These are phyloP conservation scores for Gonioctena quinquepunctata DNA, from an alignment of 1,140 invertebrate species.

Conservation along the genomic window DNA sequence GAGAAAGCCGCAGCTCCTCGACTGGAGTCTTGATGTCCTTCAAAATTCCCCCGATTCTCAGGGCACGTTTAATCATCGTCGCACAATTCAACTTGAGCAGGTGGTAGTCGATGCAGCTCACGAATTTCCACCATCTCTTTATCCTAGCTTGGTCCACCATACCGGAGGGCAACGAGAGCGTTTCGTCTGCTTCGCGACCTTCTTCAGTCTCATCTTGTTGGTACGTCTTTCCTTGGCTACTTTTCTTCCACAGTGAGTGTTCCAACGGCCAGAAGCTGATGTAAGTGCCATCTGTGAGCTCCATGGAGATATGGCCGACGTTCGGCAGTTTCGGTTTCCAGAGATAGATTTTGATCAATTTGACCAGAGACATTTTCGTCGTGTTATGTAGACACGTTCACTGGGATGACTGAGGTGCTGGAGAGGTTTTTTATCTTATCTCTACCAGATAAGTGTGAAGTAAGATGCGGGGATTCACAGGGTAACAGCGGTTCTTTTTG, in stretches of 20 bases:
- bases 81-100: background rate
- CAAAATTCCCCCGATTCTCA: background rate
- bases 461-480: no score
- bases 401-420: no score
- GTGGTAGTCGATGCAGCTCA: background rate
- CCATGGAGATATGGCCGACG: background rate
- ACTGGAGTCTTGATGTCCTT: background rate
- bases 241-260: background rate
- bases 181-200: background rate
- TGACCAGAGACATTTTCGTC: no score
- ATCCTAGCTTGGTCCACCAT: background rate
- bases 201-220: background rate
- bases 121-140: background rate
- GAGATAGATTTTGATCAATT: background rate
- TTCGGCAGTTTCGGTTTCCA: background rate
- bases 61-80: background rate
- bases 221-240: background rate
- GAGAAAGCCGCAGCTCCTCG: no score
- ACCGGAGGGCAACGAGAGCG: background rate
- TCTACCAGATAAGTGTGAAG: no score
- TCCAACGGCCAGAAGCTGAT: background rate
- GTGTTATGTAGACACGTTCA: no score
- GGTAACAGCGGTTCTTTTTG: no score
- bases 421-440: no score
- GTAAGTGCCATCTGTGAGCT: background rate